Base-by-base conservation (phyloP, 2,888 invertebrate species). In the Dryococelus australis region DNA sequence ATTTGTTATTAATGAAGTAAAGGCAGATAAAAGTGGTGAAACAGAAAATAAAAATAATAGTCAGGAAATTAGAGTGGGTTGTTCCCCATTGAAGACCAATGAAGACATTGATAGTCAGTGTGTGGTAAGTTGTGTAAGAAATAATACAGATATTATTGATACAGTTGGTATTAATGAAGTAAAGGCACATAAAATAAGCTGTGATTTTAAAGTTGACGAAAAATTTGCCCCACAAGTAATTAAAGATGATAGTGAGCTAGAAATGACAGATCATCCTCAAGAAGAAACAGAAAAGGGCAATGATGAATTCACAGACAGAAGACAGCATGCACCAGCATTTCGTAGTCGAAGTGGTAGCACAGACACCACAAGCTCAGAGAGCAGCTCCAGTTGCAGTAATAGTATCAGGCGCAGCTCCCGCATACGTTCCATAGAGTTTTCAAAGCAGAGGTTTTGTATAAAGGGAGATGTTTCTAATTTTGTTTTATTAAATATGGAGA, bases 351-450 rank as follows among this genome's bases (percentile, higher is more conserved):
- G 91, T 87, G 92, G 92, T 79, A 92, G 92, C 87, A 92, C 91
- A 6, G 92, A 92, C 85, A 92, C 92, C 10, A 92, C 92, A 0
- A 92, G 91, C 24, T 92, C 91, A 5, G 92, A 93, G 88, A 92
- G 91, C 88, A 92, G 92, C n/a, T 92, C 92, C 4, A 92, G 91
- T 88, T 92, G 92, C 27, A 91, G 91, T 24, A 93, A 90, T 89
- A 90, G 65, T 87, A 91, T 87, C 90, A 90, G 88, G 91, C 88
- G 89, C 89, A 91, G 89, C 91, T 93, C 87, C 92, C 93, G 26
- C 92, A 92, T 88, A 93, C 96, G 96, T 91, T 95, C 96, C 80
- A 97, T 96, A 88, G 96, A 95, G 88, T 94, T 94, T 88, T 91
- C 95, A 91, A 96, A 95, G 91, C 95, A 94, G 90, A 94, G 95